These are phyloP conservation scores for Rhadinocentrus ornatus DNA, from an alignment of 2,797 vertebrate genomes.

Conservation along the genomic window DNA sequence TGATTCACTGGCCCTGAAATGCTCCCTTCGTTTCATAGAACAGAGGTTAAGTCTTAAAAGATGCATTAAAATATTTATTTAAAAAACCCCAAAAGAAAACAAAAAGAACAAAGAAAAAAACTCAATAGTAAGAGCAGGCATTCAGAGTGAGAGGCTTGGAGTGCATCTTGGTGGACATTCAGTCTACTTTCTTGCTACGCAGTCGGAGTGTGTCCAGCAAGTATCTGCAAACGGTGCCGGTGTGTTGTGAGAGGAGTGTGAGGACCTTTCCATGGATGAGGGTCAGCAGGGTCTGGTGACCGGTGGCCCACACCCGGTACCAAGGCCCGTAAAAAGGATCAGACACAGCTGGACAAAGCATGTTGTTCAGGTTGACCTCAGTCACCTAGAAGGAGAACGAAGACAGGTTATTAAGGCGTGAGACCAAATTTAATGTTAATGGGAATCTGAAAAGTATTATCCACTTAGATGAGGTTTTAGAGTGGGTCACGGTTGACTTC, in stretches of 20 bases:
- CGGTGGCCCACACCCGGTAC: conserved; percentile 97
- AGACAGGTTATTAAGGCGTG: conserved; percentile 5
- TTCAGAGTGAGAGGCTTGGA: conserved; percentile 52
- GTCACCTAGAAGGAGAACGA: conserved; percentile 85
- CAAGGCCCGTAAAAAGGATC: conserved; percentile 98
- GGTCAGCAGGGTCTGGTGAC: conserved; percentile 97
- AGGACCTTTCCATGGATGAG: conserved; percentile 94
- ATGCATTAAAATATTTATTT: conserved; percentile 53
- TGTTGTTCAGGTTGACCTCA: conserved; percentile 99
- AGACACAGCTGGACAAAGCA: conserved; percentile 97
- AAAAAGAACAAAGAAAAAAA: conserved; percentile 17
- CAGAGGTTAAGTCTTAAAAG: conserved; percentile 52
- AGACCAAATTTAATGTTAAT: background rate
- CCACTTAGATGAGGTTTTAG: conserved; percentile 23
- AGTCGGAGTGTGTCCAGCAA: conserved; percentile 86
- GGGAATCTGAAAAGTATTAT: conserved; percentile 5
- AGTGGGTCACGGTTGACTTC: conserved; percentile 22
- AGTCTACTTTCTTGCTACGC: conserved; percentile 94
- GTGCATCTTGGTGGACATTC: conserved; percentile 51
- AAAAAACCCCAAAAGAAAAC: conserved; percentile 33
- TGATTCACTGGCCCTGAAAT: conserved; percentile 60
- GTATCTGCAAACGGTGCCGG: conserved; percentile 82
- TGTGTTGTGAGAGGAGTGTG: conserved; percentile 87
- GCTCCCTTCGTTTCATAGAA: conserved; percentile 49
- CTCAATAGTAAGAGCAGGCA: conserved; percentile 44